Conservation (phyloP, 2,888 invertebrate species). For the Andrena flavipes region DNA sequence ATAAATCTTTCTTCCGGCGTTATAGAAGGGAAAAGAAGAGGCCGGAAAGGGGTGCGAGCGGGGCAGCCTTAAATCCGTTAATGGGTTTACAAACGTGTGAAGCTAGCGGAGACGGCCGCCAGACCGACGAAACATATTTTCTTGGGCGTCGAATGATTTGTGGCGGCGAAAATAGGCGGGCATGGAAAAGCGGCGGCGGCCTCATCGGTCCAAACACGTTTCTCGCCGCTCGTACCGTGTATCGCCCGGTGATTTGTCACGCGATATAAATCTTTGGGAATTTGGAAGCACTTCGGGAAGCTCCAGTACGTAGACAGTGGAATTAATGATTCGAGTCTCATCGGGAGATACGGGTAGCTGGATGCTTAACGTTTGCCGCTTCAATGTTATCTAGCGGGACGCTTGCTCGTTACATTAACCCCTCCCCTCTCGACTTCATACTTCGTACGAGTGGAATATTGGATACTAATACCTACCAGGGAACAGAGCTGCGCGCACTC, state of each 20-base stretch:
- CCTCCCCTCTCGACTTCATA: too few relatives aligned
- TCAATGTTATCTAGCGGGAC: neutral
- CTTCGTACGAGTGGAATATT: too few relatives aligned
- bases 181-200: conserved; percentile 55
- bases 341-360: neutral
- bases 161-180: conserved; percentile 74
- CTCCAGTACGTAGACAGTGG: neutral
- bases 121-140: conserved; percentile 70
- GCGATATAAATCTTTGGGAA: conserved; percentile 25
- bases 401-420: too few relatives aligned
- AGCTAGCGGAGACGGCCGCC: conserved; percentile 50
- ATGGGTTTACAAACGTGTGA: conserved; percentile 75
- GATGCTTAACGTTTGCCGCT: conserved; percentile 9
- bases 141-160: conserved; percentile 75
- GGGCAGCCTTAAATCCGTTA: conserved; percentile 73
- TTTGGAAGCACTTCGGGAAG: neutral
- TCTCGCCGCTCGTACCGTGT: neutral
- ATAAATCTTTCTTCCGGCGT: conserved; percentile 70
- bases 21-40: conserved; percentile 45
- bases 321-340: conserved; percentile 19
- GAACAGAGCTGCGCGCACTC: neutral
- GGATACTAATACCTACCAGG: too few relatives aligned
- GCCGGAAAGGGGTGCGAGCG: conserved; percentile 14
- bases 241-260: conserved; percentile 28
- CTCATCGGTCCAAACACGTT: conserved; percentile 7